Evolutionary conservation across 2,113 vertebrate genomes (phyloP), one percentile per base, ranked within the genome.

Genomic region (Podilymbus podiceps): DNA sequence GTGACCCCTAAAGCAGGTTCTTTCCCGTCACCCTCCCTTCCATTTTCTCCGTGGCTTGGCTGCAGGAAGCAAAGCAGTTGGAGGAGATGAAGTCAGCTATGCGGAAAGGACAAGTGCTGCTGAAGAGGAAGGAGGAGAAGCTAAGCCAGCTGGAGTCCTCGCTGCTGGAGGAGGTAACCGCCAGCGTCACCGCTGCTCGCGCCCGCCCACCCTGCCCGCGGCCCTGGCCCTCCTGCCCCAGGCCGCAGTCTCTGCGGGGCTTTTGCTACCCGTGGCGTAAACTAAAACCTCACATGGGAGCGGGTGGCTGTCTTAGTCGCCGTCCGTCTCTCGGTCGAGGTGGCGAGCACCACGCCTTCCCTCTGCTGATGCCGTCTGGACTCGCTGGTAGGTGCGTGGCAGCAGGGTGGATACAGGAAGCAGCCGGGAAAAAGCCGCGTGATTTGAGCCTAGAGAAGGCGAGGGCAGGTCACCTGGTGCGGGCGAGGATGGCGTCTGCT

Each of bases 121-220:
- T 99, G 82, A 98, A 88, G 92, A 98, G 97, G 97, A 98, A 99
- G 44, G 98, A 99, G 71, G 98, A 99, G 92, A 98, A 97, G 31
- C 98, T 99, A 20, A 98, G 86, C 79, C 98, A 99, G 97, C 96
- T 99, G 75, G 98, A 99, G 97, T 98, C 96, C 53, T 99, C 99
- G 0, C 94, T 99, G 58, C 93, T 90, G 71, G 98, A 99, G 38
- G 98, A 99, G 99, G 99, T 99, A 49, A 82, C 3, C 18, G 6
- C 11, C 31, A 8, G 23, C 30, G 2, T 8, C 31, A 3, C 63
- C 5, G 6, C 7, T 31, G 10, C 44, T 24, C 2, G 55, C 24
- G 31, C 27, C 0, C 8, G 44, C 40, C 14, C 47, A 13, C 15
- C 44, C 59, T 59, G 38, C 27, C 50, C 90, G 64, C 30, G 69